A percentile compares a stretch with the other conserved stretches of the same genome.
Conservation (phyloP, 2,888 invertebrate species). For the Cylindroiulus punctatus region DNA sequence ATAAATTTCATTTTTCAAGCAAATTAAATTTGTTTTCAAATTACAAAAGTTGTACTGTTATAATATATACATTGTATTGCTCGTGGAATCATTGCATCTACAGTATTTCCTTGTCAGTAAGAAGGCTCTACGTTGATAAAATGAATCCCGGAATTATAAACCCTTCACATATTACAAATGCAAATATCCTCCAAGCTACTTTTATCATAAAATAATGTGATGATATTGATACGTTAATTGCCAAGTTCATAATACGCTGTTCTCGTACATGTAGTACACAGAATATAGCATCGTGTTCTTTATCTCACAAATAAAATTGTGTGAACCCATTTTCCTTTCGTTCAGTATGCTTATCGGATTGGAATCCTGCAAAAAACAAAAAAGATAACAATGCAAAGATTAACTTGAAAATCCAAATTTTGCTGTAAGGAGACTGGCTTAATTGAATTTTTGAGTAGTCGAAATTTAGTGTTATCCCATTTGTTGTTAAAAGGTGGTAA, state of each 20-base stretch:
- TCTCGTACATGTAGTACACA: background rate
- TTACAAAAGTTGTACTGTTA: background rate
- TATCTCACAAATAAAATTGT: background rate
- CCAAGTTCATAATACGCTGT: background rate
- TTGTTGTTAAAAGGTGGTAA: too few species aligned
- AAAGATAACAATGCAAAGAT: background rate
- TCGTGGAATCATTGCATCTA: too few species aligned
- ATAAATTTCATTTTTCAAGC: background rate
- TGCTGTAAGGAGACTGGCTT: too few species aligned
- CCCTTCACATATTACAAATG: background rate
- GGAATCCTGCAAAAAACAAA: constrained; percentile 49
- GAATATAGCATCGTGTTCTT: background rate
- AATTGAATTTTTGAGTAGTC: too few species aligned
- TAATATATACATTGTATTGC: background rate
- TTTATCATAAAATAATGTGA: background rate
- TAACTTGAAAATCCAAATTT: background rate
- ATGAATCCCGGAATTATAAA: background rate
- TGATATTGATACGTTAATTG: background rate
- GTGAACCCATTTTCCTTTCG: background rate
- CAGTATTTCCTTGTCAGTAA: background rate
- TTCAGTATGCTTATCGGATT: background rate
- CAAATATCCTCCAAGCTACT: background rate
- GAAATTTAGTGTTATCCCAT: too few species aligned
- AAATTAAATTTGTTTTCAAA: background rate
- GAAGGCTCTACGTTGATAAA: background rate